Evolutionary conservation across 2,797 vertebrate genomes (phyloP).

Genomic region (Neosilurus hyrtlii): DNA sequence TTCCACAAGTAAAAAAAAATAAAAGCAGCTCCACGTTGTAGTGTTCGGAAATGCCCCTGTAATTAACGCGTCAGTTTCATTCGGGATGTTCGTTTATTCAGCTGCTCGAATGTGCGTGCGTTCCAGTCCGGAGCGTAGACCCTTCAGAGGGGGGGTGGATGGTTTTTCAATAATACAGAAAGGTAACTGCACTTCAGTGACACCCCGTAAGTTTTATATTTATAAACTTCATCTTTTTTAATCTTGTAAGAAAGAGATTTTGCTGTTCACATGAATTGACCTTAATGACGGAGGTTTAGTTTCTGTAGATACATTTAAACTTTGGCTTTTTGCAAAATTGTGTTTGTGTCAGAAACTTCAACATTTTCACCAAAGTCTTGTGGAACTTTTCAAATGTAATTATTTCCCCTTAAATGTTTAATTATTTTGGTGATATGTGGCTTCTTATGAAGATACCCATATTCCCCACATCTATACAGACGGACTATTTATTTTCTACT

Average conservation of each 20-base stretch:
- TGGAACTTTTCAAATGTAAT: slow-evolving; percentile 8
- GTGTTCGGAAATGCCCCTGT: not conserved
- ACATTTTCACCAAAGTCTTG: not conserved
- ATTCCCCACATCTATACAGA: not conserved
- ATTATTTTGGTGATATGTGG: slow-evolving; percentile 4
- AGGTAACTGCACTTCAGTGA: not conserved
- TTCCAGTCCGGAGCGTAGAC: not conserved
- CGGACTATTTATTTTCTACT: slow-evolving; percentile 32
- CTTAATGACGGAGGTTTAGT: not conserved
- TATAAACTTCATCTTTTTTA: slow-evolving; percentile 18
- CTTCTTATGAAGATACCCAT: not conserved
- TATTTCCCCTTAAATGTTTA: slow-evolving; percentile 10
- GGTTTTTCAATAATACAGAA: slow-evolving; percentile 25
- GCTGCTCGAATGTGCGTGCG: too few species aligned
- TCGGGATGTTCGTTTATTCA: not conserved
- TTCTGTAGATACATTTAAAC: slow-evolving; percentile 19
- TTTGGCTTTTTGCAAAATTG: not conserved
- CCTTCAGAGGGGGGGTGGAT: not conserved
- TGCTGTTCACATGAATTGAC: not conserved
- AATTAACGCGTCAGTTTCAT: not conserved
- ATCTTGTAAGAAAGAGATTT: slow-evolving; percentile 3
- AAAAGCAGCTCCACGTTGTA: not conserved
- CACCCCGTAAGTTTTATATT: slow-evolving; percentile 17
- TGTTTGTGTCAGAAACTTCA: not conserved
- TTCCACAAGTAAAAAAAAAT: slow-evolving; percentile 20